phyloP scores from a whole-genome alignment of 2,113 vertebrate genomes.

The Etheostoma spectabile region DNA sequence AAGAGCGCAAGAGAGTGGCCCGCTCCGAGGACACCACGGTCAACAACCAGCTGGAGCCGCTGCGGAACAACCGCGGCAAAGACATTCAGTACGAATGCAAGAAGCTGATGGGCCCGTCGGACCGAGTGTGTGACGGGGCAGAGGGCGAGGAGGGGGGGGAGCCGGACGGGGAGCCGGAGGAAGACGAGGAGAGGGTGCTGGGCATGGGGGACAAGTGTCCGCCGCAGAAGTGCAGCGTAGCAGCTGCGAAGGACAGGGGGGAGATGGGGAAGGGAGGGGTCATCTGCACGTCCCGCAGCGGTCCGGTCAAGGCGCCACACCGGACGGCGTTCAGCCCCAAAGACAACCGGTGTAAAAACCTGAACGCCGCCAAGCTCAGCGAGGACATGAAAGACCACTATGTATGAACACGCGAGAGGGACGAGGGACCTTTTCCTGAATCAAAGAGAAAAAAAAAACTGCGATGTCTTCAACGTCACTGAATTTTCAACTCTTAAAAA shows the following conservation, averaged over 20 bases:
- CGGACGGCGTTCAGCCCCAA: constrained; percentile 89
- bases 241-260: constrained; percentile 81
- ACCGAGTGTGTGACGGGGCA: constrained; percentile 86
- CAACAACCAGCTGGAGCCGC: constrained; percentile 94
- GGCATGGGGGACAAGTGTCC: constrained; percentile 87
- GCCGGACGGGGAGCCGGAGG: constrained; percentile 84
- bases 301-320: constrained; percentile 85
- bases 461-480: constrained; percentile 69
- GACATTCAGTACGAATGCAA: constrained; percentile 90
- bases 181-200: constrained; percentile 72
- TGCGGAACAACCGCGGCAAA: constrained; percentile 87
- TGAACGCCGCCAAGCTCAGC: constrained; percentile 82
- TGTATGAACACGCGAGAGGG: constrained; percentile 44
- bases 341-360: constrained; percentile 93
- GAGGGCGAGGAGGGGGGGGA: constrained; percentile 87
- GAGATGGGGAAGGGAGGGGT: constrained; percentile 53
- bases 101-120: constrained; percentile 88
- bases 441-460: constrained; percentile 45
- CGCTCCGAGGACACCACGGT: constrained; percentile 84
- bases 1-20: constrained; percentile 88
- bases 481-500: constrained; percentile 72
- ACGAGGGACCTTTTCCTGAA: constrained; percentile 17
- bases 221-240: constrained; percentile 81
- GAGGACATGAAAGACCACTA: constrained; percentile 87
- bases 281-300: constrained; percentile 81